These are phyloP conservation scores for Machaerirhynchus nigripectus DNA, from an alignment of 2,113 vertebrate genomes.

Conservation along the genomic window DNA sequence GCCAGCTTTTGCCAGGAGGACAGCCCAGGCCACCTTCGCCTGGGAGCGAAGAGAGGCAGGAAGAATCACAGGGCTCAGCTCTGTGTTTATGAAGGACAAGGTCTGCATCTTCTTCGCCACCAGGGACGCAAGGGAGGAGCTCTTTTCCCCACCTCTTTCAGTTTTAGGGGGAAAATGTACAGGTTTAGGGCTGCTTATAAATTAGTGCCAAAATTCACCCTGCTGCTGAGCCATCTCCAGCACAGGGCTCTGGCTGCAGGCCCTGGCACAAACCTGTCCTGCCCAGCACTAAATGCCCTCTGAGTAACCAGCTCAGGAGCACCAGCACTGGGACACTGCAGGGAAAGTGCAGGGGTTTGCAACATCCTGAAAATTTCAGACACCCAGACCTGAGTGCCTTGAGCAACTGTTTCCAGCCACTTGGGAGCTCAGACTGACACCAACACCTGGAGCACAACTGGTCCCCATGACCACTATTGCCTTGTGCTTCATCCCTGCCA, in stretches of 20 bases:
- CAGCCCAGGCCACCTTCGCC: not conserved
- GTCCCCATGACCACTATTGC: accelerated
- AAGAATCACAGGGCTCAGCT: not conserved
- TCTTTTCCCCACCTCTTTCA: not conserved
- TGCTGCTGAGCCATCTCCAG: not conserved
- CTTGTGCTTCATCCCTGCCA: not conserved
- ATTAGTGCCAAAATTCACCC: not conserved
- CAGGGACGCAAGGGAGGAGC: not conserved
- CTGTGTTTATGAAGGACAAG: not conserved
- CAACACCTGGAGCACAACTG: not conserved
- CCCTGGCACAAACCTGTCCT: not conserved
- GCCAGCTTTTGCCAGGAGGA: not conserved
- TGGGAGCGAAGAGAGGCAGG: not conserved
- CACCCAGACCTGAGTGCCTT: not conserved
- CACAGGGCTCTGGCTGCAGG: not conserved
- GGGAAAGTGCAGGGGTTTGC: not conserved
- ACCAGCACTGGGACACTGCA: not conserved
- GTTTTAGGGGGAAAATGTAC: not conserved
- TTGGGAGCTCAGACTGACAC: not conserved
- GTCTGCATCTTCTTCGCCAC: accelerated
- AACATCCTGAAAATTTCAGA: not conserved
- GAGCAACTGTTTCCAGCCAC: not conserved
- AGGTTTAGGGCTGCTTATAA: not conserved
- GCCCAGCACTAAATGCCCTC: not conserved
- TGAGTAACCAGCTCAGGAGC: not conserved